phyloP scores from a whole-genome alignment of 2,888 invertebrate genomes.

The Dusona sp. region DNA sequence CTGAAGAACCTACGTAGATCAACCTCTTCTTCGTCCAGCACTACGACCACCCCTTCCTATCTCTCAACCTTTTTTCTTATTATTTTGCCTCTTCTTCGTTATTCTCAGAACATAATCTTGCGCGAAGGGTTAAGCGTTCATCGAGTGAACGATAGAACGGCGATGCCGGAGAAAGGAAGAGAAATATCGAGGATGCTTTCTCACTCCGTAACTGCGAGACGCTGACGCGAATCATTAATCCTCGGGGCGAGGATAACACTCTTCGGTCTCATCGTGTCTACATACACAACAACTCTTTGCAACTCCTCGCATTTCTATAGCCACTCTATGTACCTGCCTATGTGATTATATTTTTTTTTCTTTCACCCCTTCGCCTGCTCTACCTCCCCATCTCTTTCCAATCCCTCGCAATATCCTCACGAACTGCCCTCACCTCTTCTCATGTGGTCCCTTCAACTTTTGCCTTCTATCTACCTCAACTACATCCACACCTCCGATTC shows the following conservation, averaged over 20 bases:
- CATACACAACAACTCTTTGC: conserved; percentile 46
- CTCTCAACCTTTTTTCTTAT: conserved; percentile 8
- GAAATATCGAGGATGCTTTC: conserved; percentile 76
- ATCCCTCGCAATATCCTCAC: conserved; percentile 36
- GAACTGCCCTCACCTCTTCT: conserved; percentile 25
- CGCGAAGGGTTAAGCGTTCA: conserved; percentile 62
- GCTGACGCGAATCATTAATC: conserved; percentile 80
- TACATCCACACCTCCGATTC: conserved; percentile 49
- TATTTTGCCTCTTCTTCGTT: conserved; percentile 46
- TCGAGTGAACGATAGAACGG: conserved; percentile 63
- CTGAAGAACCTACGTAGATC: conserved; percentile 43
- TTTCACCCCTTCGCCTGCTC: conserved; percentile 39
- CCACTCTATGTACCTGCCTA: conserved; percentile 71
- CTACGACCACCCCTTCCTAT: conserved; percentile 34
- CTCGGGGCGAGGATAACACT: conserved; percentile 69
- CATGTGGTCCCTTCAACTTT: conserved; percentile 13
- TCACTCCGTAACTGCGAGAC: conserved; percentile 74
- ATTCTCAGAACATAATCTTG: conserved; percentile 69
- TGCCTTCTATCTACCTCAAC: conserved; percentile 30
- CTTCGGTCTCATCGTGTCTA: conserved; percentile 29
- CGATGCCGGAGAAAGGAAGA: conserved; percentile 65
- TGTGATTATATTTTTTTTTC: conserved; percentile 73
- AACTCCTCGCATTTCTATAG: conserved; percentile 54
- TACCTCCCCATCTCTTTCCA: conserved; percentile 21
- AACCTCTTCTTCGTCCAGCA: conserved; percentile 61